Evolutionary conservation across 1,140 invertebrate species (phyloP).

Genomic region (Drosophila nannoptera): DNA sequence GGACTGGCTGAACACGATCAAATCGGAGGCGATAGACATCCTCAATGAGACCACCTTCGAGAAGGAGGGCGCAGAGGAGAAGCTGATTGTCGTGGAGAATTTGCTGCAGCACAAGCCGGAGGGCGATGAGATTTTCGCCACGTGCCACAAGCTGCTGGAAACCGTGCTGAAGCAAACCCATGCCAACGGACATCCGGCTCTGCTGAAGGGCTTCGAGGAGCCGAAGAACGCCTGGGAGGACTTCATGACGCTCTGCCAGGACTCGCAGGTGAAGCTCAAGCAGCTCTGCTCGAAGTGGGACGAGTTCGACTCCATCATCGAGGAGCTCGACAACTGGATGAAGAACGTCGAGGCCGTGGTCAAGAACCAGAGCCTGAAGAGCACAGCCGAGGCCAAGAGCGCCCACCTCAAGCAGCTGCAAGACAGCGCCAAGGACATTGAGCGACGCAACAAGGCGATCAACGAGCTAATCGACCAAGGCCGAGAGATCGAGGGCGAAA

Average conservation of each 20-base stretch:
- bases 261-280: constrained; percentile 84
- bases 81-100: constrained; percentile 87
- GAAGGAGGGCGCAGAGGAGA: constrained; percentile 86
- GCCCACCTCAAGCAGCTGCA: constrained; percentile 89
- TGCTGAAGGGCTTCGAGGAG: constrained; percentile 88
- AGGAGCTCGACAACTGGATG: constrained; percentile 89
- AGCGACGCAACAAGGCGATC: constrained; percentile 85
- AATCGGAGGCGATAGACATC: constrained; percentile 86
- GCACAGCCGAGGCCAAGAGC: constrained; percentile 89
- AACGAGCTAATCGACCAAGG: constrained; percentile 85
- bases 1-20: constrained; percentile 84
- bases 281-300: constrained; percentile 87
- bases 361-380: constrained; percentile 94
- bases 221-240: constrained; percentile 87
- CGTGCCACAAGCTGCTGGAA: constrained; percentile 86
- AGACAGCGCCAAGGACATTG: constrained; percentile 86
- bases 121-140: constrained; percentile 86
- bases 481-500: constrained; percentile 87
- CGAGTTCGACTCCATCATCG: constrained; percentile 88
- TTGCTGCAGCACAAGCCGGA: constrained; percentile 86
- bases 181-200: constrained; percentile 85
- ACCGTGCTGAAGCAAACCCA: constrained; percentile 89
- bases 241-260: constrained; percentile 86
- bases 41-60: constrained; percentile 87
- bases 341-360: constrained; percentile 90